Base-by-base conservation (phyloP, 2,888 invertebrate genomes). In the Pachycephus smyrnensis region DNA sequence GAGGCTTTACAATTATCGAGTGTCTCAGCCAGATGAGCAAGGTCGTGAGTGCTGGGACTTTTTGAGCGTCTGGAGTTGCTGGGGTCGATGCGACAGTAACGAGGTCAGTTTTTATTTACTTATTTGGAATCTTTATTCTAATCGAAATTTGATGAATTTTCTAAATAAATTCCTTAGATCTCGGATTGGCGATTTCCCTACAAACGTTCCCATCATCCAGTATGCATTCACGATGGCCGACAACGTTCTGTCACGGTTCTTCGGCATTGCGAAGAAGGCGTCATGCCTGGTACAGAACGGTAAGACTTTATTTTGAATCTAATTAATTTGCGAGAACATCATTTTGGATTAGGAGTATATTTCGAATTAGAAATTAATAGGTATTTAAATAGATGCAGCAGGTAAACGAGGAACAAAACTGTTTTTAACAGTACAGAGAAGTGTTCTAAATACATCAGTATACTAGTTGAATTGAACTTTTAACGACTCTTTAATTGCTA, bases 111-210 rank as follows among this genome's bases (percentile, higher is more conserved):
- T 11, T 55, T 9, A 55, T 1, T 55, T 23, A 55, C 23, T 23
- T 76, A 76, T 76, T 35, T 12, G 1, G 30, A 76, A 76, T 76
- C 23, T 4, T n/a, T 35, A 12, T 30, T 33, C 1, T 12, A 15
- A 15, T 75, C 15, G 1, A 36, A 33, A 75, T 75, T 35, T 11
- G 12, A 12, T 31, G 73, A 73, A 55, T 15, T 31, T 76, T 32
- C 11, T 55, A 36, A 4, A 31, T 74, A 37, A 68, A 81, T 76
- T 76, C 89, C 90, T 1, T 90, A 96, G 96, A 95, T 96, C 83
- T 95, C 97, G 0, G 97, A 97, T 92, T 97, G 96, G 95, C 94
- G 96, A 89, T 97, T 97, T 89, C 97, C 97, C 0, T 97, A 95
- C 92, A 97, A 97, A 90, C 94, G 95, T 81, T 96, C 96, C 0